These are phyloP conservation scores for Callospermophilus lateralis DNA, from an alignment of 2,113 vertebrate genomes.

Conservation along the genomic window DNA sequence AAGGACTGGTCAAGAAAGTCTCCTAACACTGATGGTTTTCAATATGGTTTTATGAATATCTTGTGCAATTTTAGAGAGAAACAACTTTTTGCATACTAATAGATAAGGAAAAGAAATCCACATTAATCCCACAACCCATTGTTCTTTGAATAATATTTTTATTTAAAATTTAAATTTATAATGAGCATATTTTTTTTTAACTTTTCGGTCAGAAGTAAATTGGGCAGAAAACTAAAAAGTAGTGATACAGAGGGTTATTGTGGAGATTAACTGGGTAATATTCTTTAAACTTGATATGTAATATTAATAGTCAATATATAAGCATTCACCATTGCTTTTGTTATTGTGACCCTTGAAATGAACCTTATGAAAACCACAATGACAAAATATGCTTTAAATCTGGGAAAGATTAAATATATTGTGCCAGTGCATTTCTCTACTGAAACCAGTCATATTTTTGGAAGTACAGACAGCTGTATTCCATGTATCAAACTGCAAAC, in stretches of 20 bases:
- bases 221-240: not conserved
- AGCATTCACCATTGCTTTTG: not conserved
- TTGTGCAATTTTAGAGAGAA: not conserved
- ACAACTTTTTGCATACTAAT: not conserved
- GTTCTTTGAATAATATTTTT: not conserved
- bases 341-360: not conserved
- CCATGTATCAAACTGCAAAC: constrained; percentile 65
- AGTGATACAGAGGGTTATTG: not conserved
- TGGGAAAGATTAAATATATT: constrained; percentile 22
- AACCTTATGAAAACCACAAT: constrained; percentile 22
- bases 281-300: constrained; percentile 6
- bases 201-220: constrained; percentile 22
- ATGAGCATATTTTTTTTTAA: constrained; percentile 2
- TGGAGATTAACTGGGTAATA: not conserved
- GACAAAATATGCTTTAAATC: not conserved
- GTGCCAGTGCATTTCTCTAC: constrained; percentile 38
- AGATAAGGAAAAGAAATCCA: not conserved
- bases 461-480: constrained; percentile 74
- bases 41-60: not conserved
- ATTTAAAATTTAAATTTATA: constrained; percentile 24
- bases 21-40: not conserved
- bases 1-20: not conserved
- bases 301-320: not conserved
- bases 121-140: not conserved
- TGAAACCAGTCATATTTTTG: constrained; percentile 76